A percentile compares a stretch with the other conserved stretches of the same genome.
Evolutionary conservation across 2,888 invertebrate species (phyloP).

Genomic region (Eumacrocentrus americanus): DNA sequence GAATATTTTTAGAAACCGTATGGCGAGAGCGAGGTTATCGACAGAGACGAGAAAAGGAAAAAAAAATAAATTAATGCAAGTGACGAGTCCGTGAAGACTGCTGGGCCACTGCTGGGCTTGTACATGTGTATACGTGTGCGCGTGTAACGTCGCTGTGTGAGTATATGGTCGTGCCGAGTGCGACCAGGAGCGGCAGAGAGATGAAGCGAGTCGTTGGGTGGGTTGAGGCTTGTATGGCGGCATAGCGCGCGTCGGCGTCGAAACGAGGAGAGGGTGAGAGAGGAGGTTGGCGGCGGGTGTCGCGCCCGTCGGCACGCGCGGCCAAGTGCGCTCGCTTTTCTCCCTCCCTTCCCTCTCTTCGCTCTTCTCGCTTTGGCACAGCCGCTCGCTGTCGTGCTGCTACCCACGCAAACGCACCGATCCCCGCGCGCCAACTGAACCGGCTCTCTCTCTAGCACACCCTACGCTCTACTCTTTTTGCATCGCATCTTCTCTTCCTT

Average conservation of each 20-base stretch:
- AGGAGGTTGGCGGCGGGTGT: slow-evolving; percentile 17
- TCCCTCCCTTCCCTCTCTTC: neutral
- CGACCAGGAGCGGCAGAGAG: slow-evolving; percentile 9
- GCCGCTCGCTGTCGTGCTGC: slow-evolving; percentile 27
- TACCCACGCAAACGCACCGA: slow-evolving; percentile 6
- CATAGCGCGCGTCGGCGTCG: slow-evolving; percentile 29
- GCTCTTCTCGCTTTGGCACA: neutral
- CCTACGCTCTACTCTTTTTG: neutral
- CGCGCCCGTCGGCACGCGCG: slow-evolving; percentile 57
- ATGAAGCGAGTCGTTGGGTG: slow-evolving; percentile 33
- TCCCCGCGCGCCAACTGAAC: slow-evolving; percentile 17
- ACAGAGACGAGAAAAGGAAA: neutral
- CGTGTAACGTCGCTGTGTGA: neutral
- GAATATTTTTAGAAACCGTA: no score
- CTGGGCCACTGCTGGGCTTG: no score
- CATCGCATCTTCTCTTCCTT: slow-evolving; percentile 22
- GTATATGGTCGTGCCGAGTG: neutral
- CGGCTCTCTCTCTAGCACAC: slow-evolving; percentile 3
- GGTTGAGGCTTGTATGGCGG: slow-evolving; percentile 29
- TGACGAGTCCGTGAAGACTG: neutral
- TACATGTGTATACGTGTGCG: slow-evolving; percentile 1
- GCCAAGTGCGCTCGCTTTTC: slow-evolving; percentile 45
- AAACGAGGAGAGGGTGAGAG: slow-evolving; percentile 11
- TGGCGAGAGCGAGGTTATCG: no score
- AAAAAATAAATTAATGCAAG: neutral